These are phyloP conservation scores for Huso huso DNA, from an alignment of 2,797 vertebrate species.

Conservation along the genomic window DNA sequence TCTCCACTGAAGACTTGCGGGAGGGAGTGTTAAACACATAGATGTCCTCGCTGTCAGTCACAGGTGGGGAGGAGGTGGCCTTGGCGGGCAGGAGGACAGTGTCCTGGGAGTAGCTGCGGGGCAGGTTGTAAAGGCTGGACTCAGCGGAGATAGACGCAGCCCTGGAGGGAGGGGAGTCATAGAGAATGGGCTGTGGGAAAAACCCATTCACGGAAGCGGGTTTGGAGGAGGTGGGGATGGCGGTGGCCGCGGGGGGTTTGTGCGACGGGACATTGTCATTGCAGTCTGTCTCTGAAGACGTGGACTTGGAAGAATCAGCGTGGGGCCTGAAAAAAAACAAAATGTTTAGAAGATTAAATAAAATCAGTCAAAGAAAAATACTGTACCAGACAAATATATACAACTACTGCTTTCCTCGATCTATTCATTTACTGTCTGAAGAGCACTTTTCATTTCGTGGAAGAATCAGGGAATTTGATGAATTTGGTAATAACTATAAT, in stretches of 20 bases:
- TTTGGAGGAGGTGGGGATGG: conserved; percentile 48
- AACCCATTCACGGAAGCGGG: conserved; percentile 83
- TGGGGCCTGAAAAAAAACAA: conserved; percentile 56
- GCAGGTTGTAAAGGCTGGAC: conserved; percentile 78
- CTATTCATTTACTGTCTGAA: too few species aligned
- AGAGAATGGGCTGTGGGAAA: conserved; percentile 69
- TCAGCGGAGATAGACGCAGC: conserved; percentile 66
- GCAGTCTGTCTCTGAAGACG: conserved; percentile 93
- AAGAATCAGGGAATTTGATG: too few species aligned
- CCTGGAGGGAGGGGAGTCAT: conserved; percentile 83
- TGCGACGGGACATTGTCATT: conserved; percentile 89
- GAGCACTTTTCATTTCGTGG: too few species aligned
- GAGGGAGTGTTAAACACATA: conserved; percentile 77
- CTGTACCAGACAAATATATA: too few species aligned
- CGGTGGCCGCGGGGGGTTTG: conserved; percentile 68
- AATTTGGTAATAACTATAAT: too few species aligned
- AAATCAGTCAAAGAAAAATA: too few species aligned
- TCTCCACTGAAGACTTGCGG: conserved; percentile 68
- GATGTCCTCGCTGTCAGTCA: conserved; percentile 72
- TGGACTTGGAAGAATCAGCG: conserved; percentile 77
- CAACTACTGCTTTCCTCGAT: too few species aligned
- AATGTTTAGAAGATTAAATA: too few species aligned
- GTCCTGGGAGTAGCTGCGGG: conserved; percentile 93
- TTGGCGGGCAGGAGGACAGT: conserved; percentile 71
- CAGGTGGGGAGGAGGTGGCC: conserved; percentile 58